Evolutionary conservation across 2,113 vertebrate species (phyloP).

Genomic region (Rattus norvegicus): DNA sequence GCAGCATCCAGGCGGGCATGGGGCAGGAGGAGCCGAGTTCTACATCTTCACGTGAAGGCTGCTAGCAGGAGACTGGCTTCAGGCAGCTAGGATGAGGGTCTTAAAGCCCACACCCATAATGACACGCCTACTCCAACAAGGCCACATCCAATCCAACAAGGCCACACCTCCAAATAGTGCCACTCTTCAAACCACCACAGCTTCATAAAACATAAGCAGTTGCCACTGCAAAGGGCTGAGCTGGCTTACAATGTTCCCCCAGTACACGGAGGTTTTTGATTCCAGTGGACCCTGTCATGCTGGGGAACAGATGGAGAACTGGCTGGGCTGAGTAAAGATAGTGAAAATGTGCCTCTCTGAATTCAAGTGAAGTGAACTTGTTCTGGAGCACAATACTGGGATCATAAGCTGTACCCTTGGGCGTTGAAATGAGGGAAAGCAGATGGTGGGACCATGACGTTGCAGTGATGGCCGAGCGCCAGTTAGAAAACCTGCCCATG

Average conservation of each 20-base stretch:
- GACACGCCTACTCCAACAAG: no score
- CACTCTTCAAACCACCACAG: no score
- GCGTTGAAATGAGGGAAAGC: background rate
- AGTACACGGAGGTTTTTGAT: rapidly evolving
- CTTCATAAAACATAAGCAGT: background rate
- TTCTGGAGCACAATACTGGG: rapidly evolving
- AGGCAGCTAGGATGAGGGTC: no score
- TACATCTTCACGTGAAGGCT: no score
- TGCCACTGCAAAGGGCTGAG: rapidly evolving
- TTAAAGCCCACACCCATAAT: no score
- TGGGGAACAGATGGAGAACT: background rate
- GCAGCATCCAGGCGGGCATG: no score
- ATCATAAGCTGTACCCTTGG: background rate
- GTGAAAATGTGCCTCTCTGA: rapidly evolving
- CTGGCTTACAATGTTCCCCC: rapidly evolving
- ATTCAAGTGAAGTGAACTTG: background rate
- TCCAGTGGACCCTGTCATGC: rapidly evolving
- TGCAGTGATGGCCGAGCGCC: rapidly evolving
- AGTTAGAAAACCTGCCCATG: rapidly evolving
- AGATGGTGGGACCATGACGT: rapidly evolving
- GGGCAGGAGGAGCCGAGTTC: no score
- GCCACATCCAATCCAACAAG: no score
- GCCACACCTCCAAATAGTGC: no score
- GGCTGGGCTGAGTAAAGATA: background rate
- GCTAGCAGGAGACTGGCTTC: no score